These are phyloP conservation scores for Equus przewalskii DNA, from an alignment of 2,113 vertebrate species.

Conservation along the genomic window DNA sequence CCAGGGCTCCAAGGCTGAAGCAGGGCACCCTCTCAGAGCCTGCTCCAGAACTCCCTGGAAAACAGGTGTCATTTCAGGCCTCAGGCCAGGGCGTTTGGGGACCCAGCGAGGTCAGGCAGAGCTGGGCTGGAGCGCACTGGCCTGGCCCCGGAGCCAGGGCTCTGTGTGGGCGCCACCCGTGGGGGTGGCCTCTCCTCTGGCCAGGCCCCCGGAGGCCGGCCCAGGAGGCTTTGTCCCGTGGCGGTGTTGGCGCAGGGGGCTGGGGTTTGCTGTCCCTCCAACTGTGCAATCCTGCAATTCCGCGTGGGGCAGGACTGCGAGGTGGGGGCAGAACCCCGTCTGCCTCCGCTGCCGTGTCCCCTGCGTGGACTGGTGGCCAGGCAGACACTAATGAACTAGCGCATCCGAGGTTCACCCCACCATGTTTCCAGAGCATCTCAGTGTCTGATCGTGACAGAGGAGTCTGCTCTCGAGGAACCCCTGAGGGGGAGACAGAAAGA, in stretches of 20 bases:
- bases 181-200: not conserved
- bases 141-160: not conserved
- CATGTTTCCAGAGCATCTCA: not conserved
- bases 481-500: not conserved
- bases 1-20: not conserved
- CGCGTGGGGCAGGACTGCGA: not conserved
- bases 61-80: not conserved
- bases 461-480: too few relatives aligned
- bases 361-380: fast-evolving
- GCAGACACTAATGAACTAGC: not conserved
- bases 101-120: not conserved
- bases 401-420: not conserved
- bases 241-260: not conserved
- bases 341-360: not conserved
- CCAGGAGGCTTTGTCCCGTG: not conserved
- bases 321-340: not conserved
- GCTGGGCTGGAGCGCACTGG: not conserved
- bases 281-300: not conserved
- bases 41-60: not conserved
- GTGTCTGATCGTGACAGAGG: too few relatives aligned
- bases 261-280: not conserved
- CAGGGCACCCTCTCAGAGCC: too few relatives aligned
- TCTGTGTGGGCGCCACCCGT: too few relatives aligned
- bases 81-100: fast-evolving
- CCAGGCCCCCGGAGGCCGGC: not conserved